These are phyloP conservation scores for Xanthia togata DNA, from an alignment of 2,888 invertebrate species.

Conservation along the genomic window DNA sequence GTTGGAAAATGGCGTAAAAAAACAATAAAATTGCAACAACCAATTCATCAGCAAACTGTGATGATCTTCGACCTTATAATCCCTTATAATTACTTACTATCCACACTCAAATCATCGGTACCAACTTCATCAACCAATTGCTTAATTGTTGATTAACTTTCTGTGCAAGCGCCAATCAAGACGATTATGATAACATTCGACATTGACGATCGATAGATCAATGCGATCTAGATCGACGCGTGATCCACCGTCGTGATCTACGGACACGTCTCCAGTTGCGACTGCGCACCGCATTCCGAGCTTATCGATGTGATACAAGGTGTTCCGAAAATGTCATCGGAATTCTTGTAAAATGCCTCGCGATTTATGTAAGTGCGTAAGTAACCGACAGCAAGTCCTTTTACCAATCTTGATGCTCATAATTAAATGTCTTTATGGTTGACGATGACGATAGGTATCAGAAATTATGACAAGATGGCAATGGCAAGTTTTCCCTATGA, in stretches of 20 bases:
- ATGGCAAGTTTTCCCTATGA: not conserved
- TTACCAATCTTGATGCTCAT: slow-evolving; percentile 11
- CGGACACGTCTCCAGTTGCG: slow-evolving; percentile 59
- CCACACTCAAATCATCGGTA: not conserved
- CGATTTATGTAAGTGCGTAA: slow-evolving; percentile 25
- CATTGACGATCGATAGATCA: slow-evolving; percentile 59
- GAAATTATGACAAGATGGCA: accelerated
- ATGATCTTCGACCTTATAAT: slow-evolving; percentile 23
- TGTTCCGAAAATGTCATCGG: slow-evolving; percentile 54
- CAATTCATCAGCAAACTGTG: slow-evolving; percentile 22
- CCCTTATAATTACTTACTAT: slow-evolving; percentile 20
- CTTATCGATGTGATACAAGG: slow-evolving; percentile 52
- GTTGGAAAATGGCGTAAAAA: not conserved
- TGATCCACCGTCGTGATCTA: slow-evolving; percentile 68
- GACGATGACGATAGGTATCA: not conserved
- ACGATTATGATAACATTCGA: slow-evolving; percentile 53
- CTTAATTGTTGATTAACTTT: slow-evolving; percentile 41
- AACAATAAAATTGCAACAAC: not conserved
- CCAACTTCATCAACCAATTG: slow-evolving; percentile 34
- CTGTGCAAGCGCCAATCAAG: slow-evolving; percentile 33
- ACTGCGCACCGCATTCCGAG: slow-evolving; percentile 56
- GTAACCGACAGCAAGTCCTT: not conserved
- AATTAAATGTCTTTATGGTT: not conserved
- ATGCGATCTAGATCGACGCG: slow-evolving; percentile 61
- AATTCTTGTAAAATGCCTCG: slow-evolving; percentile 33